Evolutionary conservation across 2,797 vertebrate genomes (phyloP).

Genomic region (Lutjanus argentimaculatus): DNA sequence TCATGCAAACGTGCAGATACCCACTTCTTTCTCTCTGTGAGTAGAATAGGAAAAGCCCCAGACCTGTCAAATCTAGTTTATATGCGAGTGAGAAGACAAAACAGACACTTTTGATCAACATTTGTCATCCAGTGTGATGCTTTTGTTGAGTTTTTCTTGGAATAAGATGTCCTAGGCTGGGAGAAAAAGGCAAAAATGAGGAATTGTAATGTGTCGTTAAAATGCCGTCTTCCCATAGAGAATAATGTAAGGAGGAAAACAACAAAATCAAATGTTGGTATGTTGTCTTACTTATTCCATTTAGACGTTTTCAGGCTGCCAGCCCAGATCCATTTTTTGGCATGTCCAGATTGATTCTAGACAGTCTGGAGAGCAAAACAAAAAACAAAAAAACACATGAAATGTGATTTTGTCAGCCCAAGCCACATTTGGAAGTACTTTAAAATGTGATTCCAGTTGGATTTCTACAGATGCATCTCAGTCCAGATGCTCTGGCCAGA

Average conservation of each 20-base stretch:
- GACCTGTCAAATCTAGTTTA: slow-evolving; percentile 37
- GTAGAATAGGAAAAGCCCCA: slow-evolving; percentile 39
- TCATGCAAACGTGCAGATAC: slow-evolving; percentile 42
- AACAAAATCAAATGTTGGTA: background rate
- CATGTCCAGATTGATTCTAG: too few relatives aligned
- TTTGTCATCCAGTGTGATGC: slow-evolving; percentile 26
- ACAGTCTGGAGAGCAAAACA: too few relatives aligned
- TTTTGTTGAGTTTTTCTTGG: background rate
- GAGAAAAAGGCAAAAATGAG: background rate
- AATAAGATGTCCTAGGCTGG: background rate
- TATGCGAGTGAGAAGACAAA: slow-evolving; percentile 24
- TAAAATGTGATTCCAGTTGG: too few relatives aligned
- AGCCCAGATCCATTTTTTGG: too few relatives aligned
- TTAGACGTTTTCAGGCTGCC: too few relatives aligned
- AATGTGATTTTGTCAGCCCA: too few relatives aligned
- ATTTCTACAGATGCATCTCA: too few relatives aligned
- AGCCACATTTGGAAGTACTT: too few relatives aligned
- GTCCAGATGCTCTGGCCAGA: too few relatives aligned
- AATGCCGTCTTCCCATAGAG: too few relatives aligned
- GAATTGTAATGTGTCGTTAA: background rate
- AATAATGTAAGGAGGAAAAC: background rate
- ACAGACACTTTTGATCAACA: slow-evolving; percentile 31
- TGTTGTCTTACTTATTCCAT: background rate
- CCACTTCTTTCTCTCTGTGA: slow-evolving; percentile 7
- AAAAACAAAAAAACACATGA: too few relatives aligned